Evolutionary conservation across 2,888 invertebrate species (phyloP).

Genomic region (Drosophila rellima): DNA sequence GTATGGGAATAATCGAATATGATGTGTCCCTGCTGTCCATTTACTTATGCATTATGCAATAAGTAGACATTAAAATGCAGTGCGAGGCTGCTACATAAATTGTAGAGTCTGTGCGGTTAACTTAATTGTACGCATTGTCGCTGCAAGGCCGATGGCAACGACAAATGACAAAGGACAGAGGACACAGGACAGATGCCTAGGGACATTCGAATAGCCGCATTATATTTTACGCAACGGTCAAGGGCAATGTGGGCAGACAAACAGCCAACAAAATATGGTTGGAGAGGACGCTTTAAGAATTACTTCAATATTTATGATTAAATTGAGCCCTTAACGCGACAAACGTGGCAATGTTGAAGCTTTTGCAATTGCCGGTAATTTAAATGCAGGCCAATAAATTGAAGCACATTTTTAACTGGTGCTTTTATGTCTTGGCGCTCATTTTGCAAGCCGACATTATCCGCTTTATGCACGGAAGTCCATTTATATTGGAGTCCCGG

Average conservation of each 20-base stretch:
- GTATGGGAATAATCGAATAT: constrained; percentile 40
- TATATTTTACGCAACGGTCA: constrained; percentile 62
- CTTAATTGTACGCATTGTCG: constrained; percentile 61
- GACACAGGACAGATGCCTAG: constrained; percentile 41
- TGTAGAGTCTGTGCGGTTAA: constrained; percentile 53
- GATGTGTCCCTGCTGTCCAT: constrained; percentile 39
- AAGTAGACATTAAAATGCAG: constrained; percentile 67
- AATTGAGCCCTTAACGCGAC: constrained; percentile 44
- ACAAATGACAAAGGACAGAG: constrained; percentile 22
- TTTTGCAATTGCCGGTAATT: constrained; percentile 52
- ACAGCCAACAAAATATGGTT: neutral
- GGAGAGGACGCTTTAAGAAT: constrained; percentile 20
- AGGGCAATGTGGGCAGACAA: constrained; percentile 46
- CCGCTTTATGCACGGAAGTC: constrained; percentile 77
- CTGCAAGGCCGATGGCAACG: constrained; percentile 34
- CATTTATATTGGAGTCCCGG: constrained; percentile 64
- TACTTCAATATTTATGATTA: constrained; percentile 63
- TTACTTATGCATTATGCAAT: constrained; percentile 45
- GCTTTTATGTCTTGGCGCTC: constrained; percentile 55
- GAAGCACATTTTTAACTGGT: constrained; percentile 65
- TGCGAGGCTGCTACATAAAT: constrained; percentile 56
- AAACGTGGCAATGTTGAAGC: constrained; percentile 16
- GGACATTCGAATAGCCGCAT: constrained; percentile 48
- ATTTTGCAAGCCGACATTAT: constrained; percentile 57
- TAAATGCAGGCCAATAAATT: constrained; percentile 73